These are phyloP conservation scores for Molothrus aeneus DNA, from an alignment of 2,797 vertebrate species.

Conservation along the genomic window DNA sequence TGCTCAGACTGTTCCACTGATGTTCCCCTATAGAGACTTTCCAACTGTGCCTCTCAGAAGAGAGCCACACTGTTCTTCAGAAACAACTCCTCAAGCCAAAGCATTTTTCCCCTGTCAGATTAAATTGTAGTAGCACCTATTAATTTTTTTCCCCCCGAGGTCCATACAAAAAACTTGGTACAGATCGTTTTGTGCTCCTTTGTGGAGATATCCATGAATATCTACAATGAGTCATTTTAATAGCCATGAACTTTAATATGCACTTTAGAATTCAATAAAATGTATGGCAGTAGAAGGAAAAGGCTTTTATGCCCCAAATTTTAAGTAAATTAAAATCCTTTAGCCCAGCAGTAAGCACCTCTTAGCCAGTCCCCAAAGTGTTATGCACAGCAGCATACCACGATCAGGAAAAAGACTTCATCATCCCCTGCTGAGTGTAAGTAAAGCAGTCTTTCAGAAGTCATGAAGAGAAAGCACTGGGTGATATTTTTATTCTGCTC, in stretches of 20 bases:
- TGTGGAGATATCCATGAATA: constrained; percentile 16
- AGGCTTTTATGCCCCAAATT: constrained; percentile 47
- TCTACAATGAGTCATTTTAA: constrained; percentile 46
- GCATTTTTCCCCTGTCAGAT: not conserved
- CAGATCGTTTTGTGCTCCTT: not conserved
- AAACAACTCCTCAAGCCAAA: not conserved
- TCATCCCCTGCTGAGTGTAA: constrained; percentile 45
- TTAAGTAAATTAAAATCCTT: constrained; percentile 62
- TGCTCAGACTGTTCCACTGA: not conserved
- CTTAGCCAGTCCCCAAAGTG: constrained; percentile 31
- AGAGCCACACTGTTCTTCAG: not conserved
- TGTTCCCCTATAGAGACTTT: not conserved
- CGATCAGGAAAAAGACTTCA: constrained; percentile 18
- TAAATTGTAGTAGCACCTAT: not conserved
- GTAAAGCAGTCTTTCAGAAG: constrained; percentile 48
- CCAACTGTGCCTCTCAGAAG: not conserved
- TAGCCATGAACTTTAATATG: constrained; percentile 38
- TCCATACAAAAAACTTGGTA: not conserved
- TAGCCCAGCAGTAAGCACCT: constrained; percentile 51
- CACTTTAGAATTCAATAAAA: constrained; percentile 38
- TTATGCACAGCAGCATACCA: constrained; percentile 15
- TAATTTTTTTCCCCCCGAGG: not conserved
- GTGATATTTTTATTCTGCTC: constrained; percentile 46
- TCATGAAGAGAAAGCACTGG: constrained; percentile 22
- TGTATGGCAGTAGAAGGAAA: constrained; percentile 31